These are phyloP conservation scores for Gymnodraco acuticeps DNA, from an alignment of 2,797 vertebrate genomes.

Conservation along the genomic window DNA sequence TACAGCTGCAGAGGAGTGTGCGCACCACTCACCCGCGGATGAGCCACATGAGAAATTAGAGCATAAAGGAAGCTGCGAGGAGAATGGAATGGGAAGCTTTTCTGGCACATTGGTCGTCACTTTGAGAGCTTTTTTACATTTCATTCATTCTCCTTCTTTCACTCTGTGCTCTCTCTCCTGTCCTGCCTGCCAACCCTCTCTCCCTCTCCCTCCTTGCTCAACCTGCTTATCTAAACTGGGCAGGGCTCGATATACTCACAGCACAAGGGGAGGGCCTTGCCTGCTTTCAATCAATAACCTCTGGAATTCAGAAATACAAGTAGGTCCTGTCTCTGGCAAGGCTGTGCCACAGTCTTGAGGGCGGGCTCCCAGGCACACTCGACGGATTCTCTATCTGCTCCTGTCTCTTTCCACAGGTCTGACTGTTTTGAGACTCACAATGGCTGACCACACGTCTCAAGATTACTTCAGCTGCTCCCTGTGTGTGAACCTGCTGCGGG, in stretches of 20 bases:
- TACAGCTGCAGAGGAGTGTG: slow-evolving; percentile 74
- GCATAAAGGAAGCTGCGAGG: slow-evolving; percentile 58
- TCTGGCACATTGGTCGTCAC: slow-evolving; percentile 43
- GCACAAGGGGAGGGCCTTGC: slow-evolving; percentile 80
- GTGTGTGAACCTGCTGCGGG: slow-evolving; percentile 85
- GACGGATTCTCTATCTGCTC: slow-evolving; percentile 52
- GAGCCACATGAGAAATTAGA: slow-evolving; percentile 70
- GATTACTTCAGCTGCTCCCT: slow-evolving; percentile 89
- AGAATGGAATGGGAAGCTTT: slow-evolving; percentile 55
- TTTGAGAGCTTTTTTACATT: slow-evolving; percentile 64
- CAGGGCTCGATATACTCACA: slow-evolving; percentile 77
- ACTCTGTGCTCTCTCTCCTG: slow-evolving; percentile 41
- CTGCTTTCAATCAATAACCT: slow-evolving; percentile 90
- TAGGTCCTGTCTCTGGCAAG: slow-evolving; percentile 83
- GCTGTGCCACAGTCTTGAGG: slow-evolving; percentile 78
- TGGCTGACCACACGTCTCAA: slow-evolving; percentile 85
- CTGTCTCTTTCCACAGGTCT: slow-evolving; percentile 62
- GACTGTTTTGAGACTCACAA: slow-evolving; percentile 65
- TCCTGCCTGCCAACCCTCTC: slow-evolving; percentile 4
- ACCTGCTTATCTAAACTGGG: slow-evolving; percentile 87
- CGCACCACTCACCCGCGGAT: slow-evolving; percentile 58
- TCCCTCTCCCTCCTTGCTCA: slow-evolving; percentile 72
- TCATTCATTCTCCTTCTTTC: slow-evolving; percentile 79
- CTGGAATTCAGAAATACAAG: slow-evolving; percentile 88
- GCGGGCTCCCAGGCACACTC: slow-evolving; percentile 73